Evolutionary conservation across 2,888 invertebrate species (phyloP).

Genomic region (Netelia inedita): DNA sequence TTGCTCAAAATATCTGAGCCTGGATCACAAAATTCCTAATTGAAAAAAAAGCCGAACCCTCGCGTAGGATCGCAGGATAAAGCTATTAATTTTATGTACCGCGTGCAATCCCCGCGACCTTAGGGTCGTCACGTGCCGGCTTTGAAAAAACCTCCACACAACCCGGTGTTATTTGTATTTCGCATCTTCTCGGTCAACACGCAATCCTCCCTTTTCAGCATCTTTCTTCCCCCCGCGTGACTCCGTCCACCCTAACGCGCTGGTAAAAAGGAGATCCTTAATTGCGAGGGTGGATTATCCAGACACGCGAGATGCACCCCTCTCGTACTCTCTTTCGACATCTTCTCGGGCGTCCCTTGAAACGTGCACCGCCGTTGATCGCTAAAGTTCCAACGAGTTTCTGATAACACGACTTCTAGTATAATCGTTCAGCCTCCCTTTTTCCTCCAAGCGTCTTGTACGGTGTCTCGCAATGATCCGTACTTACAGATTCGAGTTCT

Average conservation of each 20-base stretch:
- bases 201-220: constrained; percentile 45
- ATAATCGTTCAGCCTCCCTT: constrained; percentile 53
- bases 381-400: constrained; percentile 72
- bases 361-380: constrained; percentile 55
- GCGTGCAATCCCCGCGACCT: neutral
- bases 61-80: neutral
- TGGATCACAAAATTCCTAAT: neutral
- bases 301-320: constrained; percentile 44
- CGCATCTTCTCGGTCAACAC: constrained; percentile 46
- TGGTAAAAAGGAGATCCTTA: constrained; percentile 60
- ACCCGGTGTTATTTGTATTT: constrained; percentile 52
- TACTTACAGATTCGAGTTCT: constrained; percentile 33
- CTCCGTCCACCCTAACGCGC: constrained; percentile 40
- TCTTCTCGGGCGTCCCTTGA: constrained; percentile 17
- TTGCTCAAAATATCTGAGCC: neutral
- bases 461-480: constrained; percentile 38
- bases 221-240: constrained; percentile 29
- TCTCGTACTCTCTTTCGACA: constrained; percentile 18
- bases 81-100: constrained; percentile 11
- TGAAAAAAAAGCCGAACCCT: neutral
- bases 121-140: constrained; percentile 11
- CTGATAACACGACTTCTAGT: constrained; percentile 66
- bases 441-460: constrained; percentile 26
- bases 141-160: constrained; percentile 16
- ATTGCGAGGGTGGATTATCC: constrained; percentile 70